Conservation (phyloP, 2,797 vertebrate genomes). For the Enteromius trimaculatus region DNA sequence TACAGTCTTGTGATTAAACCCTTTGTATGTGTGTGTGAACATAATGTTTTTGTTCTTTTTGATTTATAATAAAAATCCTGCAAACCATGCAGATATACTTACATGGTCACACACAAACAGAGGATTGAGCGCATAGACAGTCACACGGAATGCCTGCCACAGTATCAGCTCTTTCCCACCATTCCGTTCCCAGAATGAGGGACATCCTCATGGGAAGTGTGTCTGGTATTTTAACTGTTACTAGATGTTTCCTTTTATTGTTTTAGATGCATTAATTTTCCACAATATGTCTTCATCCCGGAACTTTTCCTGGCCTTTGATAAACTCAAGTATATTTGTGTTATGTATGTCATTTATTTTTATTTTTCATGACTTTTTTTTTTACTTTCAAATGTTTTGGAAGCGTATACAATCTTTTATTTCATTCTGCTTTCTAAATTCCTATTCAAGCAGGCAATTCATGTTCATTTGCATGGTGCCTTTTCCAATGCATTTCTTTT, state of each 20-base stretch:
- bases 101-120: conserved; percentile 48
- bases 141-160: conserved; percentile 38
- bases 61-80: conserved; percentile 52
- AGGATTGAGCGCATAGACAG: conserved; percentile 22
- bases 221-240: conserved; percentile 39
- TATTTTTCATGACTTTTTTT: not conserved
- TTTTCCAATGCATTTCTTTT: not conserved
- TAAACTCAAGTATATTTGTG: conserved; percentile 34
- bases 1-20: conserved; percentile 17
- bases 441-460: not conserved
- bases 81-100: conserved; percentile 40
- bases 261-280: conserved; percentile 25
- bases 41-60: conserved; percentile 45
- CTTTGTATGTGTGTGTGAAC: conserved; percentile 44
- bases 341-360: not conserved
- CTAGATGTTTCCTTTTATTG: conserved; percentile 56
- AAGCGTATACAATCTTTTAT: not conserved
- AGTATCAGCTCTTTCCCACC: conserved; percentile 54
- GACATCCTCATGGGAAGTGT: conserved; percentile 51
- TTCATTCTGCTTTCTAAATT: not conserved
- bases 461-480: not conserved
- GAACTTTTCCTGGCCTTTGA: conserved; percentile 33
- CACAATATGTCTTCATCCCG: conserved; percentile 25
- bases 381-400: not conserved
- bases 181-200: conserved; percentile 48